These are phyloP conservation scores for Tyrophagus putrescentiae DNA, from an alignment of 1,140 invertebrate genomes.

Conservation along the genomic window DNA sequence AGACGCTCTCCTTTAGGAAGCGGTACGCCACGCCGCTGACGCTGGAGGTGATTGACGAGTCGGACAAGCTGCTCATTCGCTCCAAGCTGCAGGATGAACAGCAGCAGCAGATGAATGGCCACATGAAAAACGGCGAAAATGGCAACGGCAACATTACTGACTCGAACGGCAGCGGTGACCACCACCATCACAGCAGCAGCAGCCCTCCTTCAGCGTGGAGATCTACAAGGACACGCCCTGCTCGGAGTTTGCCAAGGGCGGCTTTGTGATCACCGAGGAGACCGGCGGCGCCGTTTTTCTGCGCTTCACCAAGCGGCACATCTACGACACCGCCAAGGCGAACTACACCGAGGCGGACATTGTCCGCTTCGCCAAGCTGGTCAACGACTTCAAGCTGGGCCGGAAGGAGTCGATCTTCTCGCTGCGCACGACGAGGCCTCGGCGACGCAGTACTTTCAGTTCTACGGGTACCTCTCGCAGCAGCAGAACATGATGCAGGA, in stretches of 20 bases:
- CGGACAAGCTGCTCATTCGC: slow-evolving; percentile 25
- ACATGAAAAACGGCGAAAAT: slow-evolving; percentile 1
- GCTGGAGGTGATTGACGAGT: slow-evolving; percentile 25
- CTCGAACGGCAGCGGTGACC: neutral
- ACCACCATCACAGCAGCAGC: neutral
- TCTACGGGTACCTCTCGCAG: slow-evolving; percentile 78
- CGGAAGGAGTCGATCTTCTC: slow-evolving; percentile 61
- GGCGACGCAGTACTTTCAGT: slow-evolving; percentile 80
- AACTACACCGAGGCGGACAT: slow-evolving; percentile 13
- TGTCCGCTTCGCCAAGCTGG: slow-evolving; percentile 11
- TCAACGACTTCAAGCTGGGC: slow-evolving; percentile 27
- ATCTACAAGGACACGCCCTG: slow-evolving; percentile 26
- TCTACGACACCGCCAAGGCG: neutral
- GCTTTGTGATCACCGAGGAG: slow-evolving; percentile 25
- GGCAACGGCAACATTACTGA: neutral
- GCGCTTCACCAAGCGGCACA: slow-evolving; percentile 16
- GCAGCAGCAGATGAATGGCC: neutral
- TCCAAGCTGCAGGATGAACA: slow-evolving; percentile 14
- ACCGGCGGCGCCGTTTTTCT: slow-evolving; percentile 17
- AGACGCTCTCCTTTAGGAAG: neutral
- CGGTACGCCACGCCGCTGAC: slow-evolving; percentile 17
- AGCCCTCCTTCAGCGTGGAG: slow-evolving; percentile 17
- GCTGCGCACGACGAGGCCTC: slow-evolving; percentile 94
- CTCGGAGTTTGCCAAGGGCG: slow-evolving; percentile 22
- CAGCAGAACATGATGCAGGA: slow-evolving; percentile 99